Base-by-base conservation (phyloP, 2,888 invertebrate species). In the Isotomurus palustris region DNA sequence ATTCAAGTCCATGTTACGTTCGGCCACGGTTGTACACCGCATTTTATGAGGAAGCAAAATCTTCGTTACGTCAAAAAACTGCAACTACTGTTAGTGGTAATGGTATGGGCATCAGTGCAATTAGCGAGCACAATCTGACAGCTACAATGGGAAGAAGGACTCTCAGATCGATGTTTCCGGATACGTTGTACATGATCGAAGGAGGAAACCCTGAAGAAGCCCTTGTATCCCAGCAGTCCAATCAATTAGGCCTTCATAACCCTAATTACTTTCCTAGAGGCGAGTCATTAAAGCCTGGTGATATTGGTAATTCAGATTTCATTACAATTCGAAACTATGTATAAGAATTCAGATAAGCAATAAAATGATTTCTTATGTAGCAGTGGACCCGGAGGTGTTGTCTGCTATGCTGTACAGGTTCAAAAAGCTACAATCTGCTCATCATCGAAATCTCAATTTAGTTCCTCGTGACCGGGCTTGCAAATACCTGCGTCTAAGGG, bases 21-120 rank as follows among this genome's bases (percentile, higher is more conserved):
- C 84, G 91, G 67, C 92, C 95, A 50, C 80, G 96, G 43, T 83
- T 93, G 63, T 96, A 94, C 77, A 86, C 90, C 82, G 94, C 95
- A 36, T 94, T 94, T 75, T 89, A 90, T 71, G 94, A 95, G 75
- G 95, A 94, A 79, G 84, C 91, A 12, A 94, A 93, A 38, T 58
- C 62, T 10, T 62, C 66, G 19, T 49, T 68, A 8, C 51, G 65
- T 32, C 51, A 58, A 19, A 55, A 66, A 38, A 57, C 59, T 28
- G 54, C 64, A 6, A 47, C 53, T 21, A 35, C 49, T 32, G 40
- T 38, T 8, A 49, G 43, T 17, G 29, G 52, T 17, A 54, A 38
- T 28, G 40, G 53, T 14, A 29, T 43, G 10, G 43, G 43, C 41
- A 17, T 43, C 41, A 52, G 28, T 17, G 51, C 38, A 51, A 27